A percentile compares a stretch with the other conserved stretches of the same genome.
Conservation (phyloP, 2,888 invertebrate genomes). For the Anorthoa munda region DNA sequence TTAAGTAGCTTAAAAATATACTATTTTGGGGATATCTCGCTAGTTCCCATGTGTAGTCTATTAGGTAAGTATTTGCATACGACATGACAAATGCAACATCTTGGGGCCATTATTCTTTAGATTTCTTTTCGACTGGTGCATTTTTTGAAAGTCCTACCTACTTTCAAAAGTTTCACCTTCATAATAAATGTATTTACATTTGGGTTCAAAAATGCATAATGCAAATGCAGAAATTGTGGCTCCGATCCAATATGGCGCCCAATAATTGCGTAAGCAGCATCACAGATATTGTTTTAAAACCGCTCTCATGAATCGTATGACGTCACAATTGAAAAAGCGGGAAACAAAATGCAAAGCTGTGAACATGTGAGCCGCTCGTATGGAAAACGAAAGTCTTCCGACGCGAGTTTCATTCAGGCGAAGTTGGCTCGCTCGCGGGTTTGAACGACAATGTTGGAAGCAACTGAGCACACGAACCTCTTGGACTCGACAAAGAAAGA, state of each 20-base stretch:
- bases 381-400: conserved; percentile 90
- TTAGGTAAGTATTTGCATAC: not conserved
- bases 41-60: too few species aligned
- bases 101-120: too few species aligned
- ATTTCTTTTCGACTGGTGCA: not conserved
- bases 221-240: conserved; percentile 2
- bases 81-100: not conserved
- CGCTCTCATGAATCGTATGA: conserved; percentile 81
- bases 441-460: conserved; percentile 73
- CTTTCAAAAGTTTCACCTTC: conserved; percentile 13
- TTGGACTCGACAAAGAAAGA: conserved; percentile 48
- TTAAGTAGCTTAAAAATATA: too few species aligned
- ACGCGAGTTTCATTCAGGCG: conserved; percentile 88
- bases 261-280: conserved; percentile 24
- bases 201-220: not conserved
- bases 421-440: conserved; percentile 85
- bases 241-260: not conserved
- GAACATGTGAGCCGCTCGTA: conserved; percentile 88
- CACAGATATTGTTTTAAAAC: conserved; percentile 68
- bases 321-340: conserved; percentile 88
- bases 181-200: not conserved
- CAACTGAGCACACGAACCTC: conserved; percentile 55
- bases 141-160: not conserved
- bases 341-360: conserved; percentile 88
- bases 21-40: too few species aligned